phyloP scores from a whole-genome alignment of 1,140 invertebrate genomes.

The Ceratitis capitata region DNA sequence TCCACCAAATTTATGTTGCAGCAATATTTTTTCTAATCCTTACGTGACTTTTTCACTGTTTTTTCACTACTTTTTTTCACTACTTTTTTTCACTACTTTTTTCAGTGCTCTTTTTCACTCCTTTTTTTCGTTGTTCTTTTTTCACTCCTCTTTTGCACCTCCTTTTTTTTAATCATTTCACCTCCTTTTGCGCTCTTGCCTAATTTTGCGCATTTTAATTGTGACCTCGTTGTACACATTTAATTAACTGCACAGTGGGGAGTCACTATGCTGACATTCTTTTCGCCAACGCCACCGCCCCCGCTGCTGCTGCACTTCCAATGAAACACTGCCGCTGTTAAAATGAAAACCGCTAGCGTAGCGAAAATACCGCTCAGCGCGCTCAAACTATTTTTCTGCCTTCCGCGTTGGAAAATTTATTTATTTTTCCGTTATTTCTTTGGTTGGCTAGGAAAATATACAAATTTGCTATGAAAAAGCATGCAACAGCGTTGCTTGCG shows the following conservation, averaged over 20 bases:
- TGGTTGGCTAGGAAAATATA: not conserved
- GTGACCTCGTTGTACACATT: not conserved
- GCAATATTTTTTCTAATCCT: no score
- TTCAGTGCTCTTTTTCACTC: no score
- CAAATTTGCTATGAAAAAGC: not conserved
- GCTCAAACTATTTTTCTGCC: not conserved
- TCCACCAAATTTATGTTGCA: no score
- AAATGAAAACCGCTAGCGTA: not conserved
- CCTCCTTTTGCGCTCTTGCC: not conserved
- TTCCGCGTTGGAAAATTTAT: not conserved
- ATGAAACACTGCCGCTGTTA: not conserved
- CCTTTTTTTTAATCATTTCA: no score
- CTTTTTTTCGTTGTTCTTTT: no score
- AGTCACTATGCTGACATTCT: not conserved
- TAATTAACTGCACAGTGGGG: not conserved
- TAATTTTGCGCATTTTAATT: not conserved
- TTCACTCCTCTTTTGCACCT: no score
- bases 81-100: no score
- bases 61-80: no score
- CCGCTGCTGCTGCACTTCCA: not conserved
- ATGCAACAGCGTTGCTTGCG: not conserved
- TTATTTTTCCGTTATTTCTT: not conserved
- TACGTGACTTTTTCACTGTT: no score
- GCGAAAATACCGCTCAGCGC: not conserved
- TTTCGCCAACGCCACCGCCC: no score